These are phyloP conservation scores for Alfaro cultratus DNA, from an alignment of 2,797 vertebrate species.

Conservation along the genomic window DNA sequence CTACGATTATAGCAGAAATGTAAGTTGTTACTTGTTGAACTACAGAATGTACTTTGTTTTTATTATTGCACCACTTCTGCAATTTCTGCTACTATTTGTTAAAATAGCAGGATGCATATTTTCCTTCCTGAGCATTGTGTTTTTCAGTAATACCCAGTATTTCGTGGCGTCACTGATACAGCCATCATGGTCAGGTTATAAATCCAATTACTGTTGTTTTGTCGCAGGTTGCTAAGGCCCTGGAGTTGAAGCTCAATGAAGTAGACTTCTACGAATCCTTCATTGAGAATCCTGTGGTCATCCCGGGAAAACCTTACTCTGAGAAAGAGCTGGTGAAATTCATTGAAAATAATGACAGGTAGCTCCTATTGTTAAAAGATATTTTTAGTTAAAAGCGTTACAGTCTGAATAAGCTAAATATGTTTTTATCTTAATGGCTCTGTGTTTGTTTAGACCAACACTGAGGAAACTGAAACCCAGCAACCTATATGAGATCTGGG, in stretches of 20 bases:
- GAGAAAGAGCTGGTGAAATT: constrained; percentile 89
- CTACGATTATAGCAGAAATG: background rate
- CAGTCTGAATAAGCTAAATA: constrained; percentile 1
- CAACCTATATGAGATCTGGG: constrained; percentile 92
- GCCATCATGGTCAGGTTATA: background rate
- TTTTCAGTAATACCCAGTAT: background rate
- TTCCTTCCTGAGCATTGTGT: background rate
- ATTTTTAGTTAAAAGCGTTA: background rate
- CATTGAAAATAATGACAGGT: constrained; percentile 88
- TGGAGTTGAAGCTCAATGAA: constrained; percentile 89
- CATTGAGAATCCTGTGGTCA: constrained; percentile 85
- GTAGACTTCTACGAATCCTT: constrained; percentile 94
- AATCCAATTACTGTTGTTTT: constrained; percentile 6
- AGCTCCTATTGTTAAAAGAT: background rate
- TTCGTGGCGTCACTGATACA: background rate
- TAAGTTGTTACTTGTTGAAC: background rate
- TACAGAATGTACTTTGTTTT: background rate
- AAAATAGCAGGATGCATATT: background rate
- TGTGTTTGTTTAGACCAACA: constrained; percentile 83
- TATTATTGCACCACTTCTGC: too few relatives aligned
- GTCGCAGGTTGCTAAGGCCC: constrained; percentile 84
- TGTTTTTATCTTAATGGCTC: constrained; percentile 6
- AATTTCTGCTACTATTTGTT: background rate
- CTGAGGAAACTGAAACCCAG: constrained; percentile 89
- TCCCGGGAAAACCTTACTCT: constrained; percentile 90